Percentiles rank a stretch among this genome's conserved stretches.
These are phyloP conservation scores for Hippopotamus amphibius DNA, from an alignment of 2,113 vertebrate species.

Conservation along the genomic window DNA sequence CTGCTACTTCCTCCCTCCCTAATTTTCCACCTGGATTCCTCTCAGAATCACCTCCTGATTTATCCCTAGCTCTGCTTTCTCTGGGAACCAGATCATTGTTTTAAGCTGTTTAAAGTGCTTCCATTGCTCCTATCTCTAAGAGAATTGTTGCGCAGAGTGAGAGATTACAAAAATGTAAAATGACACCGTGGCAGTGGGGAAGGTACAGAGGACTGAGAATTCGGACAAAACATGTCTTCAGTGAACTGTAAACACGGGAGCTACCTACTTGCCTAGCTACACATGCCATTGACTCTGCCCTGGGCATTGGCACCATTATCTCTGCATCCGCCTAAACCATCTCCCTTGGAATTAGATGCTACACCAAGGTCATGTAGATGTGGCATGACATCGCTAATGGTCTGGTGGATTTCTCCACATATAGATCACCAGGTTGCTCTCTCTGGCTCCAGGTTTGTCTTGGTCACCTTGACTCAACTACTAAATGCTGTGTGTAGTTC, in stretches of 20 bases:
- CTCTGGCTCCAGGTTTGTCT: not conserved
- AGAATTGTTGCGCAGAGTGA: not conserved
- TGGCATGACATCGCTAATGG: not conserved
- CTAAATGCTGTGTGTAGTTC: not conserved
- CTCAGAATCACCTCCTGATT: conserved; percentile 5
- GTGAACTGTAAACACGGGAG: not conserved
- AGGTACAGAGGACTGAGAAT: not conserved
- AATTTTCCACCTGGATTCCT: not conserved
- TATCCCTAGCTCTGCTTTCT: conserved; percentile 38
- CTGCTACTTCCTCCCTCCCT: not conserved
- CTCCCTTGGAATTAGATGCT: not conserved
- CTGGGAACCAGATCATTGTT: not conserved
- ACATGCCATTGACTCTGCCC: not conserved
- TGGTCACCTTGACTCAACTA: conserved; percentile 27
- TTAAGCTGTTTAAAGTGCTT: not conserved
- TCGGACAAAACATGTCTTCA: not conserved
- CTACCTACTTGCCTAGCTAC: not conserved
- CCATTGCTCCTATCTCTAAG: conserved; percentile 14
- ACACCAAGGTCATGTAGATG: not conserved
- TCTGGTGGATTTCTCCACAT: not conserved
- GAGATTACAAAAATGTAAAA: conserved; percentile 28
- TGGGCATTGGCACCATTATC: not conserved
- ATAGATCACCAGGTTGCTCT: not conserved
- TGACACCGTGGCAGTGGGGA: not conserved
- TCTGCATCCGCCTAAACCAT: not conserved